Evolutionary conservation across 2,888 invertebrate species (phyloP).

Genomic region (Neuroscelio doddi): DNA sequence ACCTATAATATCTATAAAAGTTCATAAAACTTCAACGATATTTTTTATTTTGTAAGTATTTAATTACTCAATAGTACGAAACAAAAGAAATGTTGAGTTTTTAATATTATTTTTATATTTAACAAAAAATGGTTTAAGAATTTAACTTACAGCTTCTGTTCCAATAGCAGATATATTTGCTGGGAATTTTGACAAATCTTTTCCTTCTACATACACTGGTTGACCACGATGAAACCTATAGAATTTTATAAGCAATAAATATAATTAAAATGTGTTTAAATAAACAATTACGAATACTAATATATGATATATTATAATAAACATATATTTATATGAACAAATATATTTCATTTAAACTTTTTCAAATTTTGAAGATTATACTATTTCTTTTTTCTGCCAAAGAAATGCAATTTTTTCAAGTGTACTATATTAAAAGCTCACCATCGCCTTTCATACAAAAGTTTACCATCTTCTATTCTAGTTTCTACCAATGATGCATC

Average conservation of each 20-base stretch:
- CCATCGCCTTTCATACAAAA: constrained; percentile 95
- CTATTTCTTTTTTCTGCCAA: background rate
- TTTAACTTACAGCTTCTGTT: constrained; percentile 89
- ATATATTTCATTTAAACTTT: too few relatives aligned
- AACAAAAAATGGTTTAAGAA: too few relatives aligned
- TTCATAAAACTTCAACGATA: too few relatives aligned
- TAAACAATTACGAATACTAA: background rate
- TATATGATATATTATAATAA: background rate
- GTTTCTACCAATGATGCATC: constrained; percentile 80
- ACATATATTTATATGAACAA: too few relatives aligned
- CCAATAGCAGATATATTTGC: constrained; percentile 94
- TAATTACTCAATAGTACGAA: too few relatives aligned
- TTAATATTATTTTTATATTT: too few relatives aligned
- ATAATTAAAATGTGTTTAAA: constrained; percentile 15
- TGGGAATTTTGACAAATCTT: constrained; percentile 87
- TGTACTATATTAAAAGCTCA: constrained; percentile 54
- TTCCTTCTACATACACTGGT: constrained; percentile 91
- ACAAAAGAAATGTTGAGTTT: too few relatives aligned
- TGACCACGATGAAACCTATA: constrained; percentile 91
- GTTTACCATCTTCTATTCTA: constrained; percentile 94
- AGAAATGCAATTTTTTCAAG: background rate
- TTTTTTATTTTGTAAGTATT: too few relatives aligned
- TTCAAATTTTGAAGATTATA: background rate
- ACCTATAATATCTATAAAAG: too few relatives aligned
- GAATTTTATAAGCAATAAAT: constrained; percentile 1